Base-by-base conservation (phyloP, 2,113 vertebrate genomes). In the Edolisoma coerulescens region DNA sequence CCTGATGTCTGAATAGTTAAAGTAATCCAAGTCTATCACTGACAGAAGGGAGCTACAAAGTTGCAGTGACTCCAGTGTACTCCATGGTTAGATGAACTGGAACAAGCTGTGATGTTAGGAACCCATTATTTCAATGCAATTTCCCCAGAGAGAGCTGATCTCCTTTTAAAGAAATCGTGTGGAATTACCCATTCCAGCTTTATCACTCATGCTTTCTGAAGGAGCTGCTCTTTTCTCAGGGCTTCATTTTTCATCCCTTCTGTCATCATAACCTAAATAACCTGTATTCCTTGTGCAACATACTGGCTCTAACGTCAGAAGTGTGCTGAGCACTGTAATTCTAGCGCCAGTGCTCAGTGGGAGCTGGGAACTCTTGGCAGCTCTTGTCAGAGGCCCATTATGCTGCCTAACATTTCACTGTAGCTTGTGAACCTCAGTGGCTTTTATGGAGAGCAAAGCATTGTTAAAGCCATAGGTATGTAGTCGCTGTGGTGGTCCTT, bases 211-310 rank as follows among this genome's bases (percentile, higher is more conserved):
- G 23, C 50, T 81, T 93, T 95, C 83, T 89, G 69, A 87, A 94
- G 83, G 80, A 92, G 80, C 53, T 90, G 83, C 79, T 96, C 83
- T 94, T 91, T 96, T 96, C 57, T 87, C 75, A 84, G 94, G 56
- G 53, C 67, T 95, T 89, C 57, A 57, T 93, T 95, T 96, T 92
- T 90, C 93, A 82, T 96, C 88, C 50, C 47, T 94, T 86, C 92
- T 92, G 64, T 85, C 82, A 83, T 85, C 61, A 59, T 89, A 96
- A 93, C 75, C 82, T 78, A 92, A 89, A 81, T 84, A 95, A 95
- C 83, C 92, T 68, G 76, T 71, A 87, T 77, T 92, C 26, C 93
- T 91, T 84, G 86, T 92, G 86, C 86, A 87, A 82, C 80, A 92
- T 69, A 71, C 45, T 0, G 4, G 49, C 75, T 89, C 90, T 87